Evolutionary conservation across 2,888 invertebrate species (phyloP).

Genomic region (Pterobdella sp.): DNA sequence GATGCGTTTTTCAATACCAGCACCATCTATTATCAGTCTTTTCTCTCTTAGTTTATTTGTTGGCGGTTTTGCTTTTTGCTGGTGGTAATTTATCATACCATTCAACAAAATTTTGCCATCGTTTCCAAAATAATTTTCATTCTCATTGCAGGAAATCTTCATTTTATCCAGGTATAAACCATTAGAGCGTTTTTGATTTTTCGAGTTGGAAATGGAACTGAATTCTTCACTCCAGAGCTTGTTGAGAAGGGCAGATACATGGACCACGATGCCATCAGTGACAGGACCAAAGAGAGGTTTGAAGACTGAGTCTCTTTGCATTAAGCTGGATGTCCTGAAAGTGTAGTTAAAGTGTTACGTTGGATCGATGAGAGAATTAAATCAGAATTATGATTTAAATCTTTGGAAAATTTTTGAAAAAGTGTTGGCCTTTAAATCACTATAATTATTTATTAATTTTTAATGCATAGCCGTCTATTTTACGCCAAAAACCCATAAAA

Average conservation of each 20-base stretch:
- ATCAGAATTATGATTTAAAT: not conserved
- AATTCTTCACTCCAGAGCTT: slow-evolving; percentile 7
- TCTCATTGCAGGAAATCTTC: too few species aligned
- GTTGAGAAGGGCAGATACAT: slow-evolving; percentile 2
- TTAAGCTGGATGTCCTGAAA: not conserved
- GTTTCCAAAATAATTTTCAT: too few species aligned
- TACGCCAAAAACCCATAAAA: too few species aligned
- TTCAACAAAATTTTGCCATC: too few species aligned
- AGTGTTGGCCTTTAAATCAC: not conserved
- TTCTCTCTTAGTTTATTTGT: too few species aligned
- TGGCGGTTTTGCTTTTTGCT: too few species aligned
- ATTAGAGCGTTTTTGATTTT: not conserved
- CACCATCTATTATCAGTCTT: too few species aligned
- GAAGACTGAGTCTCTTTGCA: not conserved
- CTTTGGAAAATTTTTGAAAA: not conserved
- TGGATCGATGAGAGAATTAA: not conserved
- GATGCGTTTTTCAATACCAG: too few species aligned
- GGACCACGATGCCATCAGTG: slow-evolving; percentile 15
- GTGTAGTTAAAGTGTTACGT: not conserved
- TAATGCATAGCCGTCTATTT: too few species aligned
- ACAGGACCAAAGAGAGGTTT: slow-evolving; percentile 15
- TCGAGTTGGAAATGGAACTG: not conserved
- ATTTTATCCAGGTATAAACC: too few species aligned
- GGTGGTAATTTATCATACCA: too few species aligned
- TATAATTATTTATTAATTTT: too few species aligned